phyloP scores from a whole-genome alignment of 2,797 vertebrate species.

The Falco berigora region DNA sequence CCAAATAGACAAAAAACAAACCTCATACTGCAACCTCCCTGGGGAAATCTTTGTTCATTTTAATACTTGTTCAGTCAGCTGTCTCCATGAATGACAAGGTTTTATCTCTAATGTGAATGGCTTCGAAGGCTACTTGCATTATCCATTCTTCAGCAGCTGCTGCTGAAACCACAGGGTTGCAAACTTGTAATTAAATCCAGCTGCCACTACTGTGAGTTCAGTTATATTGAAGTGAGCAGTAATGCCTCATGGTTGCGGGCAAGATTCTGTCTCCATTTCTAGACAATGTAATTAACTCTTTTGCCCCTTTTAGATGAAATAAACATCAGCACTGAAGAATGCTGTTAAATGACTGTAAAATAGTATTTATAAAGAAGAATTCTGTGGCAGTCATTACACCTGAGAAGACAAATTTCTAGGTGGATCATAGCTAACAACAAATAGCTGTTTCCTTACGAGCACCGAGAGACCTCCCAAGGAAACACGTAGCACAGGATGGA shows the following conservation, averaged over 20 bases:
- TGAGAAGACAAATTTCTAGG: background rate
- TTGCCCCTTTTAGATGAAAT: slow-evolving; percentile 66
- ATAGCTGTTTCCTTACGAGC: background rate
- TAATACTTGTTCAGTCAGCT: slow-evolving; percentile 74
- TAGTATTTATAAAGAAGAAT: slow-evolving; percentile 7
- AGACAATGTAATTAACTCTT: slow-evolving; percentile 76
- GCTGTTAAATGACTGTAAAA: slow-evolving; percentile 55
- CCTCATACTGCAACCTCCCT: slow-evolving; percentile 42
- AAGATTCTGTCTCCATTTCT: slow-evolving; percentile 55
- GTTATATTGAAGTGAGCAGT: slow-evolving; percentile 63
- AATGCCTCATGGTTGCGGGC: slow-evolving; percentile 57
- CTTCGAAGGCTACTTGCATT: slow-evolving; percentile 71
- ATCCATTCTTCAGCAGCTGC: slow-evolving; percentile 72
- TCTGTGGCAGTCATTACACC: background rate
- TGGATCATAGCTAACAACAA: background rate
- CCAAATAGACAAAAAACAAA: slow-evolving; percentile 43
- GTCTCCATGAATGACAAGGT: slow-evolving; percentile 72
- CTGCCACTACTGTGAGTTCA: slow-evolving; percentile 67
- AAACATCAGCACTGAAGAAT: slow-evolving; percentile 57
- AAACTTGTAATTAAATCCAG: slow-evolving; percentile 77
- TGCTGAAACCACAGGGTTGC: slow-evolving; percentile 69
- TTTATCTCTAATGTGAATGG: slow-evolving; percentile 71
- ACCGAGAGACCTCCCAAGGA: background rate
- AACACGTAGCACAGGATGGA: background rate
- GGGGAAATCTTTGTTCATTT: slow-evolving; percentile 73